Evolutionary conservation across 2,797 vertebrate species (phyloP), one percentile per base, ranked within the genome.

Genomic region (Chromobotia macracanthus): DNA sequence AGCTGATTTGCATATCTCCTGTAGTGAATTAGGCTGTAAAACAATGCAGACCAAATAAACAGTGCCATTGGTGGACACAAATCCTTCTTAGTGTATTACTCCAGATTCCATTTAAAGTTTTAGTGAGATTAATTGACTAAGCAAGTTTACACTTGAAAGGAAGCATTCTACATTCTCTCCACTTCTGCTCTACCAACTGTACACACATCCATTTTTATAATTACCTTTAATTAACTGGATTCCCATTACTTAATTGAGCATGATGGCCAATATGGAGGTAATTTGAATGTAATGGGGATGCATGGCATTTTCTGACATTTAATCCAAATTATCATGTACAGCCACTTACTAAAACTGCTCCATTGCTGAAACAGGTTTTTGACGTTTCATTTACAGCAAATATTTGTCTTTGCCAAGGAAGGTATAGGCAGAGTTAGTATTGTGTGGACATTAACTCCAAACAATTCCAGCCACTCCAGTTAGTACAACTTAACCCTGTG

Each of bases 301-400:
- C 71, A 63, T 79, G 80, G 35, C 46, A 74, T 82, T 79, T 78
- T 66, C 38, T 63, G 76, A 51, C 71, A 58, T 79, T 79, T 74
- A 50, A 71, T 67, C 35, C 46, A 84, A 67, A 67, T 15, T 38
- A 66, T 56, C 23, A 44, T 48, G 48, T 55, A 56, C 50, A 79
- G 50, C 7, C 51, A 60, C 16, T 76, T 76, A 56, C 3, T 13
- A 28, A 77, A 68, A 56, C 38, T 31, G 60, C 60, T 35, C 28
- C 60, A 10, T 2, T 35, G 23, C 75, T 60, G 25, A 69, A 61
- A 48, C 12, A 41, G 44, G 25, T 12, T 60, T 51, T 21, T 60
- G 28, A 21, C 25, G 16, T 15, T 60, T 60, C 25, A 16, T 23
- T 25, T 28, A 28, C 23, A 28, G 13, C 28, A 53, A 41, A 16